These are phyloP conservation scores for Liodrosophila aerea DNA, from an alignment of 2,888 invertebrate genomes.

Conservation along the genomic window DNA sequence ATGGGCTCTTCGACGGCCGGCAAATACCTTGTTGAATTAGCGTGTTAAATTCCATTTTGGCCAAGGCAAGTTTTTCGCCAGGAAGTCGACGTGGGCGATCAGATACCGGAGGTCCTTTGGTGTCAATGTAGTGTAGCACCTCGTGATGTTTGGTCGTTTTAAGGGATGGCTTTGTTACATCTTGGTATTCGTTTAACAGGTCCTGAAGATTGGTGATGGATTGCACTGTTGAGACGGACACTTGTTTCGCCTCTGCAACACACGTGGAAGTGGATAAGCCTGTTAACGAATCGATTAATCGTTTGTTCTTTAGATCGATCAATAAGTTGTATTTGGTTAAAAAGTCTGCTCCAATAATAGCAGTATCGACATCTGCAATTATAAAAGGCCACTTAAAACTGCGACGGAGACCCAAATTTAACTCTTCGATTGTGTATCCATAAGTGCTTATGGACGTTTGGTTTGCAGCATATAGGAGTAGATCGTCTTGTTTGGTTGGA, in stretches of 20 bases:
- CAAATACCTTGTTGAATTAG: background rate
- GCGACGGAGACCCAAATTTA: too few species aligned
- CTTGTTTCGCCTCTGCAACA: slow-evolving; percentile 1
- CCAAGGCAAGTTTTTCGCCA: slow-evolving; percentile 1
- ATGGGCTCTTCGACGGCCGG: background rate
- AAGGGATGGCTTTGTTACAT: background rate
- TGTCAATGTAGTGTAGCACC: background rate
- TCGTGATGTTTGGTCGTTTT: background rate
- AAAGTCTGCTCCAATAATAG: slow-evolving; percentile 1
- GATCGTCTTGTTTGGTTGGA: background rate
- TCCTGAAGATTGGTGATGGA: background rate
- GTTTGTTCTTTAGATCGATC: background rate
- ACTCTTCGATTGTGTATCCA: background rate
- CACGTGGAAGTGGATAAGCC: background rate
- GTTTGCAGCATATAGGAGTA: slow-evolving; percentile 1
- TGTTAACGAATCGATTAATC: background rate
- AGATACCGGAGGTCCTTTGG: background rate
- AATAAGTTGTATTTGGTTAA: slow-evolving; percentile 1
- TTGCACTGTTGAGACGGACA: background rate
- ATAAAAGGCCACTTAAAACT: slow-evolving; percentile 2
- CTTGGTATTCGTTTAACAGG: background rate
- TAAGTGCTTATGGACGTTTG: slow-evolving; percentile 2
- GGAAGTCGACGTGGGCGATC: background rate
- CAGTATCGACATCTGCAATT: background rate
- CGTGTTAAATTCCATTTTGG: background rate